phyloP scores from a whole-genome alignment of 2,888 invertebrate species.

The Erannis defoliaria region DNA sequence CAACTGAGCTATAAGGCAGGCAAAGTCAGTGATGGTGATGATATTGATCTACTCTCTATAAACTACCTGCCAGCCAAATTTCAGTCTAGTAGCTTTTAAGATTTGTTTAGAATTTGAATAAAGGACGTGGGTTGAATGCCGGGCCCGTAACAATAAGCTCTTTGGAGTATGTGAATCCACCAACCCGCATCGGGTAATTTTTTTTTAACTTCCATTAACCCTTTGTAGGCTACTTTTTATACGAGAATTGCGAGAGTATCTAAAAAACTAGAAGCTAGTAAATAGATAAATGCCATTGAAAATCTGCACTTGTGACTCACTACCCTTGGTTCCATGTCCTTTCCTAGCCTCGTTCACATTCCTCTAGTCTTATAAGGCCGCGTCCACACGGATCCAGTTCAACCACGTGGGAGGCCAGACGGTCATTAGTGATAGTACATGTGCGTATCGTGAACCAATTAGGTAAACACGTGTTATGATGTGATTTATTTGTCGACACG shows the following conservation, averaged over 20 bases:
- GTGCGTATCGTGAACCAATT: conserved; percentile 16
- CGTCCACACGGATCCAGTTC: conserved; percentile 25
- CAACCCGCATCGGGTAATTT: too few species aligned
- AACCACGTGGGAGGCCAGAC: conserved; percentile 31
- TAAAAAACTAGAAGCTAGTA: background rate
- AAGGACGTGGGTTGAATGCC: too few species aligned
- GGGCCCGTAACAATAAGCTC: too few species aligned
- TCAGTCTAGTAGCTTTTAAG: too few species aligned
- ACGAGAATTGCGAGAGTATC: background rate
- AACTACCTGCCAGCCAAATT: too few species aligned
- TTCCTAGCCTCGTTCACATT: conserved; percentile 27
- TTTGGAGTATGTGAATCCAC: too few species aligned
- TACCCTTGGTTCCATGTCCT: conserved; percentile 26
- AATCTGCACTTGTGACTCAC: conserved; percentile 16
- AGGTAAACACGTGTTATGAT: conserved; percentile 10
- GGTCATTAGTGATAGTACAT: conserved; percentile 4
- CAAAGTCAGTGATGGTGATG: too few species aligned
- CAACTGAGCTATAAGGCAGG: too few species aligned
- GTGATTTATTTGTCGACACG: too few species aligned
- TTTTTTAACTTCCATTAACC: too few species aligned
- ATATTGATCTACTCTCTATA: too few species aligned
- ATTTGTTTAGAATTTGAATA: too few species aligned
- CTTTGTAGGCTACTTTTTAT: background rate
- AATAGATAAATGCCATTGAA: conserved; percentile 10
- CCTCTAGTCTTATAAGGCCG: conserved; percentile 26